Evolutionary conservation across 2,797 vertebrate species (phyloP).

Genomic region (Smutsia gigantea): DNA sequence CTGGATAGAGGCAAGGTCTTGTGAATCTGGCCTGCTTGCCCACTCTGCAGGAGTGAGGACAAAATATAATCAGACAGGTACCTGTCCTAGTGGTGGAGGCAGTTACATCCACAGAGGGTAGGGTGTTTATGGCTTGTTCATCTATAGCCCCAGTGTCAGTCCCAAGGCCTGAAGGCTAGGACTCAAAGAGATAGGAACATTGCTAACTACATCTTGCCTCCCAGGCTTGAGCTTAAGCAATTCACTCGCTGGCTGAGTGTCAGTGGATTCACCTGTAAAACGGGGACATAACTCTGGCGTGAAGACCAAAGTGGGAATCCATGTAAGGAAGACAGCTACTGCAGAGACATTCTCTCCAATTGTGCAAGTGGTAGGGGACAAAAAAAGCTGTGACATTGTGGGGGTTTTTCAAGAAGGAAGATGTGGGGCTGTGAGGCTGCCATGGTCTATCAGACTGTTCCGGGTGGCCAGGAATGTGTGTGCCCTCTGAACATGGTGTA

Average conservation of each 20-base stretch:
- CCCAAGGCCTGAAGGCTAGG: background rate
- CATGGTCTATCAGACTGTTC: background rate
- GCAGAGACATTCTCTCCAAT: background rate
- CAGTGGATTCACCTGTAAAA: slow-evolving; percentile 39
- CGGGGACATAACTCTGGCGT: background rate
- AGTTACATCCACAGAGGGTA: background rate
- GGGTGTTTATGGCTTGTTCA: background rate
- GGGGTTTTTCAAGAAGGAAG: background rate
- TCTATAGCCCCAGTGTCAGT: background rate
- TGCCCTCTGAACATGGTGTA: background rate
- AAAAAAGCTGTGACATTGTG: background rate
- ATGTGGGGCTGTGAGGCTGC: background rate
- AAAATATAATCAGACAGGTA: background rate
- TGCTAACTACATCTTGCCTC: background rate
- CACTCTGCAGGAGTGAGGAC: background rate
- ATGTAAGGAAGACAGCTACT: background rate
- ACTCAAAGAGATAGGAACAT: background rate
- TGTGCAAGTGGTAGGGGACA: background rate
- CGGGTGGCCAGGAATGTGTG: background rate
- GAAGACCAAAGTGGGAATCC: background rate
- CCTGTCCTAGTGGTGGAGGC: background rate
- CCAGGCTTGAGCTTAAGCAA: background rate
- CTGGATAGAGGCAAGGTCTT: background rate
- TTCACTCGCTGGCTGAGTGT: background rate
- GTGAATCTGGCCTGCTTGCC: background rate